These are phyloP conservation scores for Drosophila algonquin DNA, from an alignment of 2,888 invertebrate genomes.

Conservation along the genomic window DNA sequence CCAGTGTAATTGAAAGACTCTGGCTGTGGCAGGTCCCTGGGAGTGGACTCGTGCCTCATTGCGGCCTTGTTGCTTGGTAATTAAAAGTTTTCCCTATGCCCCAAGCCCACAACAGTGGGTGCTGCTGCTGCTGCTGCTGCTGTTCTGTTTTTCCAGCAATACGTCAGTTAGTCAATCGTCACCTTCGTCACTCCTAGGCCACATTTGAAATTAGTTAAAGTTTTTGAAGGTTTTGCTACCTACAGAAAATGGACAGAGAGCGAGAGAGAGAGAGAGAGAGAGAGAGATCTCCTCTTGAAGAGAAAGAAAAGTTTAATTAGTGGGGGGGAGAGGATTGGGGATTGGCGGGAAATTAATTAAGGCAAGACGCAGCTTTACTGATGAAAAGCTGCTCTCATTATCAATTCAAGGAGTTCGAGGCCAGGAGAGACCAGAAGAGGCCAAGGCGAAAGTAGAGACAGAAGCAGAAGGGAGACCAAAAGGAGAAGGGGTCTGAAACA, in stretches of 20 bases:
- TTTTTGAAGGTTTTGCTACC: conserved; percentile 54
- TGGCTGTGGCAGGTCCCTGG: conserved; percentile 33
- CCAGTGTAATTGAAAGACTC: conserved; percentile 72
- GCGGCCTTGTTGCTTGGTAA: conserved; percentile 70
- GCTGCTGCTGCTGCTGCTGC: conserved; percentile 18
- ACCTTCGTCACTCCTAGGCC: conserved; percentile 54
- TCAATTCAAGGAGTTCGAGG: conserved; percentile 66
- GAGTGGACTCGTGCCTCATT: conserved; percentile 9
- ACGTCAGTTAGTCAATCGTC: conserved; percentile 70
- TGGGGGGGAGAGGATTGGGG: conserved; percentile 59
- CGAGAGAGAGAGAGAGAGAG: background rate
- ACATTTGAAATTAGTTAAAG: conserved; percentile 78
- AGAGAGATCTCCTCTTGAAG: conserved; percentile 2
- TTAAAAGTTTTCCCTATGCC: conserved; percentile 70
- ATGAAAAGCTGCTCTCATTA: conserved; percentile 57
- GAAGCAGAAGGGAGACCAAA: conserved; percentile 15
- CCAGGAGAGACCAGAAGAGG: background rate
- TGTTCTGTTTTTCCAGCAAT: conserved; percentile 68
- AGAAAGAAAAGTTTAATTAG: conserved; percentile 70
- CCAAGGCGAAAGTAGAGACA: background rate
- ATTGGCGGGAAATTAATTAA: conserved; percentile 67
- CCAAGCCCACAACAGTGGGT: conserved; percentile 54
- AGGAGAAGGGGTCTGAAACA: background rate
- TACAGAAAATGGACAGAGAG: background rate
- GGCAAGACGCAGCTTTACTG: conserved; percentile 44